These are phyloP conservation scores for Netelia melanura DNA, from an alignment of 2,888 invertebrate species.

Conservation along the genomic window DNA sequence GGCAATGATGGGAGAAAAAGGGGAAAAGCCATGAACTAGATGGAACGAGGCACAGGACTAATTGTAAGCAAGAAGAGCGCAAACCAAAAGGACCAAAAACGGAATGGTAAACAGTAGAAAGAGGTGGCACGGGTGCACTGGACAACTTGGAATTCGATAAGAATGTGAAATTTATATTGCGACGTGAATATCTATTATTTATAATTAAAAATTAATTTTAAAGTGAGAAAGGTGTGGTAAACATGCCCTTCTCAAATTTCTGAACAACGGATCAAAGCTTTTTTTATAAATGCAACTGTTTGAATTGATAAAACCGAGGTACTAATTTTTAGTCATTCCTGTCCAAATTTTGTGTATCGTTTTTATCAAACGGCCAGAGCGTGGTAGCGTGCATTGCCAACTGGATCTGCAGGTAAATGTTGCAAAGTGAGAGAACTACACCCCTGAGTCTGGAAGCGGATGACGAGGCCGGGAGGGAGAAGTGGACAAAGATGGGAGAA, in stretches of 20 bases:
- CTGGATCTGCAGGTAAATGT: no score
- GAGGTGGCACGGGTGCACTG: conserved; percentile 3
- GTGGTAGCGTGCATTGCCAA: no score
- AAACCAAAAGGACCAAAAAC: not conserved
- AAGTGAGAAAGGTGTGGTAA: not conserved
- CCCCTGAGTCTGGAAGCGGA: no score
- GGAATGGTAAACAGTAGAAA: conserved; percentile 21
- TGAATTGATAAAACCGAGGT: no score
- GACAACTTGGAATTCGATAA: not conserved
- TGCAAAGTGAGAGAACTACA: no score
- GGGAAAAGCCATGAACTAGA: not conserved
- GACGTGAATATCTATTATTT: conserved; percentile 3
- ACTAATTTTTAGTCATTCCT: no score
- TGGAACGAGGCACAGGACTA: not conserved
- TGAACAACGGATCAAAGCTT: not conserved
- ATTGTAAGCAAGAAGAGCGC: not conserved
- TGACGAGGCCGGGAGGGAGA: no score
- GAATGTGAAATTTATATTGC: not conserved
- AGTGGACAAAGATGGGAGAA: not conserved
- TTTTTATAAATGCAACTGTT: no score
- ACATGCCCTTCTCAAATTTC: not conserved
- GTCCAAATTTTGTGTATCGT: no score
- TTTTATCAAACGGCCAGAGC: no score
- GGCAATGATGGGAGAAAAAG: not conserved
- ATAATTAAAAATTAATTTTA: not conserved